Evolutionary conservation across 2,888 invertebrate genomes (phyloP).

Genomic region (Ctena decussata): DNA sequence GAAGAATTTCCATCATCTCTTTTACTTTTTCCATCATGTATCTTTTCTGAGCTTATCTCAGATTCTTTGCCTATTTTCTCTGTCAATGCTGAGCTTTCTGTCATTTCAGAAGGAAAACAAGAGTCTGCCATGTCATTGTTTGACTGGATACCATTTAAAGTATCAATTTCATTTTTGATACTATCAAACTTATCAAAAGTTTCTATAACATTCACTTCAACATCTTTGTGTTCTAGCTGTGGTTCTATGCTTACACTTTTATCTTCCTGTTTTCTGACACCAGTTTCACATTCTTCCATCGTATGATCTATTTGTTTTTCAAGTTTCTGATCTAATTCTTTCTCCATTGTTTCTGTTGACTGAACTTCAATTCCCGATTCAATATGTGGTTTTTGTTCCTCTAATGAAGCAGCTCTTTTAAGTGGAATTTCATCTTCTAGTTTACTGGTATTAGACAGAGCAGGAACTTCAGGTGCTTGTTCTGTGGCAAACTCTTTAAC

Average conservation of each 20-base stretch:
- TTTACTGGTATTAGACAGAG: not conserved
- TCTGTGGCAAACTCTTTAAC: not conserved
- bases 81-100: not conserved
- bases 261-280: not conserved
- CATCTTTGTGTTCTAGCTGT: not conserved
- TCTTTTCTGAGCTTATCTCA: not conserved
- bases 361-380: not conserved
- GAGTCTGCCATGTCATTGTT: no score
- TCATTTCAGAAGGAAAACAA: not conserved
- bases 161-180: not conserved
- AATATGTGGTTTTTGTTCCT: not conserved
- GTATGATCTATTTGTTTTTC: not conserved
- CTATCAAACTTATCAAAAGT: not conserved
- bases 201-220: not conserved
- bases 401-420: not conserved
- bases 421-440: not conserved
- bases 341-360: not conserved
- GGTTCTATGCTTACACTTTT: not conserved
- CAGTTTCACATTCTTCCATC: not conserved
- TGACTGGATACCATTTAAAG: not conserved
- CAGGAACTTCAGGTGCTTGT: not conserved
- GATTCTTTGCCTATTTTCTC: not conserved
- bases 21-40: not conserved
- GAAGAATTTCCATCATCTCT: conserved; percentile 34
- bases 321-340: not conserved